Conservation (phyloP, 2,888 invertebrate species). For the Troilus luridus region DNA sequence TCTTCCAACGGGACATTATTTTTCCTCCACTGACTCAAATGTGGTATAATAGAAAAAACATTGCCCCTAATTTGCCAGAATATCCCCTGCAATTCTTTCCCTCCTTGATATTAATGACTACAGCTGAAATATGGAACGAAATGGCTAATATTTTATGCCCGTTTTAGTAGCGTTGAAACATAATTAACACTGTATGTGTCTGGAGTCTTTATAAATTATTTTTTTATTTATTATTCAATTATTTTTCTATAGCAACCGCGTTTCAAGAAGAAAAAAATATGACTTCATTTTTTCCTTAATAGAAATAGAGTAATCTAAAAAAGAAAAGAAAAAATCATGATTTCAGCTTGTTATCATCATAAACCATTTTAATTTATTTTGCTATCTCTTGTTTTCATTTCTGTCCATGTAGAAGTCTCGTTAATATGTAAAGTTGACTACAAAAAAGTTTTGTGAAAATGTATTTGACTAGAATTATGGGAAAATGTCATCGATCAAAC, state of each 20-base stretch:
- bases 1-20: slow-evolving; percentile 33
- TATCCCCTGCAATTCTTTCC: slow-evolving; percentile 13
- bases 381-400: no score
- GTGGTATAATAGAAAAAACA: slow-evolving; percentile 45
- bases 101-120: slow-evolving; percentile 7
- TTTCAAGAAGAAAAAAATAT: no score
- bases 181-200: neutral
- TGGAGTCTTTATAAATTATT: neutral
- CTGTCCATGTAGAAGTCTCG: no score
- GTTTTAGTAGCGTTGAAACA: neutral
- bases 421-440: no score
- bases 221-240: neutral
- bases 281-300: no score
- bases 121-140: neutral
- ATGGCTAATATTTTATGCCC: neutral
- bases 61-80: slow-evolving; percentile 32
- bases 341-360: no score
- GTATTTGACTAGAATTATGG: no score
- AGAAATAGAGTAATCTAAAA: no score
- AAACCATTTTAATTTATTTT: no score
- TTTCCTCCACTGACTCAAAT: slow-evolving; percentile 28
- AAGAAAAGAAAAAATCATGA: no score
- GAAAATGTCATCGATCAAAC: no score
- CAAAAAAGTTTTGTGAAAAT: no score
- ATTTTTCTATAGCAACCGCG: neutral